Evolutionary conservation across 2,888 invertebrate species (phyloP), one percentile per base, ranked within the genome.

Genomic region (Agonopterix heracliana): DNA sequence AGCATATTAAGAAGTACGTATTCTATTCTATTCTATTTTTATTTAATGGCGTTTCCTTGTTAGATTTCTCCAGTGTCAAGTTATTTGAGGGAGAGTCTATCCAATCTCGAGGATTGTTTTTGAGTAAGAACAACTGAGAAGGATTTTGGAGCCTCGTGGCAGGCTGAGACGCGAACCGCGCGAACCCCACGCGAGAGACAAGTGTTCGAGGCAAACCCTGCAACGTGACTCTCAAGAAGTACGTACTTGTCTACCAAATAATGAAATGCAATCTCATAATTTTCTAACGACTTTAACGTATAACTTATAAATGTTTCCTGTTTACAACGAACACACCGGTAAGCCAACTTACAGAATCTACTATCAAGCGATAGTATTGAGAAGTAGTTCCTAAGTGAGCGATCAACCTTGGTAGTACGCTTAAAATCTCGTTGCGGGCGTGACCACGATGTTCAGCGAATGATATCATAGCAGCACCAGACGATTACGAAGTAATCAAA

Each of bases 401-500:
- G 60, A 72, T 66, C 74, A 76, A 60, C 74, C 73, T 78, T 75
- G 71, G 61, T 63, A 53, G 50, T 53, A 60, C 62, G 63, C 73
- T 74, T 69, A 66, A 73, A 74, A 73, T 71, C 69, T 67, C 58
- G 64, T 62, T 58, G 67, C 71, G 66, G 71, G 76, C 78, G 73
- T 75, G 78, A 81, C 77, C 70, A 73, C 75, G 69, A 68, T 72
- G 71, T 65, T 76, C 72, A 75, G 72, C 76, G 78, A 81, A 81
- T 83, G 81, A 81, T 82, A 81, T 83, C 82, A 83, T 81, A 75
- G 68, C 66, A 74, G 69, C 67, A 71, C 69, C 64, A 69, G 73
- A 74, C 75, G 78, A 77, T 82, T 84, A 80, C 81, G 79, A 72
- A 78, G 80, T 77, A 80, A 82, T 79, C 81, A 75, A 74, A 72